A percentile compares a stretch with the other conserved stretches of the same genome.
Evolutionary conservation across 2,888 invertebrate species (phyloP).

Genomic region (Aspidiotus destructor): DNA sequence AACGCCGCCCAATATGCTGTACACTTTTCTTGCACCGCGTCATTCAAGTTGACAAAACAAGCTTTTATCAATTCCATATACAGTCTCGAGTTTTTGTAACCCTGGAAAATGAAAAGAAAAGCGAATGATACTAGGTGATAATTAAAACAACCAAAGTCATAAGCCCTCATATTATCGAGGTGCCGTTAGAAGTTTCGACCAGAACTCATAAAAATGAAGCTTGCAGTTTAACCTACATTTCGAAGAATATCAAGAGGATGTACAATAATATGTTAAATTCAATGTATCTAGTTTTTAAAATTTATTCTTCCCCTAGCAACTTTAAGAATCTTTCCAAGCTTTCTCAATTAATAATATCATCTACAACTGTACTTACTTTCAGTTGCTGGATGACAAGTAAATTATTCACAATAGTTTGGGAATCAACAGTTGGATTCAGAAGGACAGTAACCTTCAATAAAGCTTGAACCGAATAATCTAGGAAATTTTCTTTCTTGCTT

Average conservation of each 20-base stretch:
- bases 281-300: too few species aligned
- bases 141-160: neutral
- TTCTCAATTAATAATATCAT: neutral
- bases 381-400: conserved; percentile 73
- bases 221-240: too few species aligned
- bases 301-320: too few species aligned
- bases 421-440: conserved; percentile 73
- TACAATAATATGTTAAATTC: too few species aligned
- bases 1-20: conserved; percentile 84
- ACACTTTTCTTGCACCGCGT: conserved; percentile 72
- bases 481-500: conserved; percentile 11
- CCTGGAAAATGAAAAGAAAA: conserved; percentile 39
- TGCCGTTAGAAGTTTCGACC: too few species aligned
- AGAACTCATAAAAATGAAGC: too few species aligned
- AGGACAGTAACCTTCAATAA: conserved; percentile 75
- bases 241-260: too few species aligned
- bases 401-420: conserved; percentile 69
- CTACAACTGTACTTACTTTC: conserved; percentile 47
- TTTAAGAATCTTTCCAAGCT: neutral
- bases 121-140: neutral
- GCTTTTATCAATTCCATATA: conserved; percentile 84
- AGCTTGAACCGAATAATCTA: conserved; percentile 48
- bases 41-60: conserved; percentile 79
- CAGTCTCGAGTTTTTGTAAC: conserved; percentile 65
- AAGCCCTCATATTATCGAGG: too few species aligned